phyloP scores from a whole-genome alignment of 2,888 invertebrate species.

The Leistus spinibarbis region DNA sequence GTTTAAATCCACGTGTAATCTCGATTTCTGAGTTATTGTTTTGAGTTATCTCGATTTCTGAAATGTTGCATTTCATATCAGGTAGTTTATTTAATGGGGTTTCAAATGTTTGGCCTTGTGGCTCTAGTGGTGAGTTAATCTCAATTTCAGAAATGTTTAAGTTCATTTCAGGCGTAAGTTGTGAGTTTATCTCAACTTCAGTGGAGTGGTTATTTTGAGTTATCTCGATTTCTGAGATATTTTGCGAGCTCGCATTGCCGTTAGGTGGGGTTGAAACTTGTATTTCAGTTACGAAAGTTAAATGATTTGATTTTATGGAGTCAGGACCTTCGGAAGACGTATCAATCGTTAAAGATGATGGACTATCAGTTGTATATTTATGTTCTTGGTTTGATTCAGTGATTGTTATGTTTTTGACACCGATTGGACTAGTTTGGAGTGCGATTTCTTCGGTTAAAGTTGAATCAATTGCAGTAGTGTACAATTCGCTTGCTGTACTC shows the following conservation, averaged over 20 bases:
- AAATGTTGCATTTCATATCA: constrained; percentile 64
- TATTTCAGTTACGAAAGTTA: constrained; percentile 75
- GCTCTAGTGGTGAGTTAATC: constrained; percentile 45
- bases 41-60: constrained; percentile 54
- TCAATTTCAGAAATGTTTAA: constrained; percentile 48
- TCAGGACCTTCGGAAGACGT: constrained; percentile 45
- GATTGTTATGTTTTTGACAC: constrained; percentile 55
- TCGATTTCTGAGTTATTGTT: constrained; percentile 10
- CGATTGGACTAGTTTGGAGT: constrained; percentile 56
- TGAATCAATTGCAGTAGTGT: constrained; percentile 61
- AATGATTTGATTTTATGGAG: constrained; percentile 52
- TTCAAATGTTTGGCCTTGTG: constrained; percentile 43
- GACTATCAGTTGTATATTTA: constrained; percentile 44
- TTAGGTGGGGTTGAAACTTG: constrained; percentile 66
- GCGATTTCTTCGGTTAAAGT: constrained; percentile 61
- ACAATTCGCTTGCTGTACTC: constrained; percentile 47
- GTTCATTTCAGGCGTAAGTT: background rate
- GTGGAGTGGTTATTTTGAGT: constrained; percentile 49
- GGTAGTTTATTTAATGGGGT: constrained; percentile 57
- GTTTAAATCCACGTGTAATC: background rate
- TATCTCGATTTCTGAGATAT: constrained; percentile 57
- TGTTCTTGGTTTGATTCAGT: constrained; percentile 49
- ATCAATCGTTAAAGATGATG: constrained; percentile 49
- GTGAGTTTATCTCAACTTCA: constrained; percentile 45
- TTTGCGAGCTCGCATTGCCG: constrained; percentile 43